Evolutionary conservation across 2,113 vertebrate genomes (phyloP).

Genomic region (Mormyrus lacerda): DNA sequence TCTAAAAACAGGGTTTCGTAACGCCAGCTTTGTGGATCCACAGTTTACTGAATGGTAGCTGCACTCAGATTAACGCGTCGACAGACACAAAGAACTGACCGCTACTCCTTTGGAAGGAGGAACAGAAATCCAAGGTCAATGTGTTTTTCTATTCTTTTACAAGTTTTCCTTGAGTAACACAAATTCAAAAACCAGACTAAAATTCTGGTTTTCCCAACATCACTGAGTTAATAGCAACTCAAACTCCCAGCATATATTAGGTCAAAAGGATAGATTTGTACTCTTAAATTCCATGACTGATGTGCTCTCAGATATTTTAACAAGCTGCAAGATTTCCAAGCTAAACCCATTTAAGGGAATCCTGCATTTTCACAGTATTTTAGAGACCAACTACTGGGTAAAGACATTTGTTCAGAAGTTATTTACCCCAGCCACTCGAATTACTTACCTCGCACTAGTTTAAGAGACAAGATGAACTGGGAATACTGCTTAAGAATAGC

Average conservation of each 20-base stretch:
- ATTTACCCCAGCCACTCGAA: not conserved
- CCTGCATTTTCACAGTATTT: not conserved
- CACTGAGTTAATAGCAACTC: not conserved
- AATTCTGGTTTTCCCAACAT: not conserved
- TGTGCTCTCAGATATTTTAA: not conserved
- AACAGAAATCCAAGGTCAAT: not conserved
- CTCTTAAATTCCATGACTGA: not conserved
- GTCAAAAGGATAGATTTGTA: not conserved
- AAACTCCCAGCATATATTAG: not conserved
- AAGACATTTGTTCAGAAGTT: not conserved
- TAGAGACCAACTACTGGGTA: not conserved
- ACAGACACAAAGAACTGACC: not conserved
- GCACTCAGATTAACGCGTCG: not conserved
- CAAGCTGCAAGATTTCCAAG: not conserved
- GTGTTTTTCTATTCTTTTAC: not conserved
- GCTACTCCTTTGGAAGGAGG: not conserved
- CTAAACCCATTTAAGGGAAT: not conserved
- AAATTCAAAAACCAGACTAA: not conserved
- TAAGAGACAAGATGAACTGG: not conserved
- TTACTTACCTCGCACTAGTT: not conserved
- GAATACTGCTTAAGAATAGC: not conserved
- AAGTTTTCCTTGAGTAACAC: not conserved
- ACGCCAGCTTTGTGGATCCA: not conserved
- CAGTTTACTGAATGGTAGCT: not conserved
- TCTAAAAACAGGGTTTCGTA: not conserved